phyloP scores from a whole-genome alignment of 2,888 invertebrate species.

The Morpho achilles region DNA sequence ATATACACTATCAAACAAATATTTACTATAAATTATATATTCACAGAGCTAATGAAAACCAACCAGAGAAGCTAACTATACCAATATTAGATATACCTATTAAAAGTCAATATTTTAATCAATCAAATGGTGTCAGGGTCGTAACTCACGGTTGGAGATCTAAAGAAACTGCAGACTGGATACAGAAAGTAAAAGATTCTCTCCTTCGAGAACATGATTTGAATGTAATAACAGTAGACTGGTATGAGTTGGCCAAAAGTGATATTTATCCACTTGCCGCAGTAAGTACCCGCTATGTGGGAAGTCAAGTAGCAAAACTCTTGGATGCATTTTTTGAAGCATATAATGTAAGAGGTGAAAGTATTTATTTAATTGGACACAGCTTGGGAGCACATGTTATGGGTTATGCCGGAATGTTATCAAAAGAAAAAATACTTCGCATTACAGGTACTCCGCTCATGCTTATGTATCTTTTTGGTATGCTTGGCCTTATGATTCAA shows the following conservation, averaged over 20 bases:
- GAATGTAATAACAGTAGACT: conserved; percentile 75
- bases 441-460: conserved; percentile 72
- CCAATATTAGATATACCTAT: conserved; percentile 37
- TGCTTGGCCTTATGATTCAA: no score
- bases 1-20: no score
- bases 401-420: conserved; percentile 78
- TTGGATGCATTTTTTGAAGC: conserved; percentile 40
- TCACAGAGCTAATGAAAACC: no score
- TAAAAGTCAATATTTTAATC: conserved; percentile 55
- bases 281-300: conserved; percentile 62
- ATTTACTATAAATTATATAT: no score
- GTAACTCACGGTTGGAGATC: conserved; percentile 79
- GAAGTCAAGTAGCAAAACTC: conserved; percentile 52
- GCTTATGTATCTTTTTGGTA: no score
- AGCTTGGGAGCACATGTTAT: conserved; percentile 81
- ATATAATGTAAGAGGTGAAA: conserved; percentile 37
- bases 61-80: conserved; percentile 46
- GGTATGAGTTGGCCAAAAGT: conserved; percentile 60
- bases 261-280: conserved; percentile 63
- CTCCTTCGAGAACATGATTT: conserved; percentile 57
- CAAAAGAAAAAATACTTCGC: conserved; percentile 61
- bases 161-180: conserved; percentile 49
- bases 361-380: conserved; percentile 70
- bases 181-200: conserved; percentile 61
- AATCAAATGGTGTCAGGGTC: conserved; percentile 61